These are phyloP conservation scores for Drosophila neocordata DNA, from an alignment of 1,140 invertebrate species.

Conservation along the genomic window DNA sequence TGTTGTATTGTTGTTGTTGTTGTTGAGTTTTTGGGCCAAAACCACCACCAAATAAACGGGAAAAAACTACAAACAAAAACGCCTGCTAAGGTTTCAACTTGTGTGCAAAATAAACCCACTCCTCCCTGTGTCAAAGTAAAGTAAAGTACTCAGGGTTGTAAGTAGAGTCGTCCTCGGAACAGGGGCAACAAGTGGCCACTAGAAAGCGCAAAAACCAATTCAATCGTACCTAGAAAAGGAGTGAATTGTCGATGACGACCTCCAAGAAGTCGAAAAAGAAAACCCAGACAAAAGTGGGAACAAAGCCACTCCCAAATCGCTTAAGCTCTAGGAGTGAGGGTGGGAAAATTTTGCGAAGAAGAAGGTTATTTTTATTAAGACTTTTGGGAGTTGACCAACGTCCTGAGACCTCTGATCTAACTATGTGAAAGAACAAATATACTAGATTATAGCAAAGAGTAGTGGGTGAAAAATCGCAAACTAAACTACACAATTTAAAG, in stretches of 20 bases:
- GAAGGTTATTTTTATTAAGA: neutral
- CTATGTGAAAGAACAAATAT: neutral
- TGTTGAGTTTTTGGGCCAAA: constrained; percentile 27
- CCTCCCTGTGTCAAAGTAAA: constrained; percentile 32
- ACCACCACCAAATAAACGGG: constrained; percentile 56
- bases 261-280: neutral
- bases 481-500: too few species aligned
- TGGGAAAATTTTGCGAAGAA: constrained; percentile 17
- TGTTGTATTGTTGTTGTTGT: constrained; percentile 3
- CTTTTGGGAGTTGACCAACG: neutral
- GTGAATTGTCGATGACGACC: constrained; percentile 24
- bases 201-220: constrained; percentile 56
- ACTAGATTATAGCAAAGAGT: neutral
- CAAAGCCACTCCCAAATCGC: constrained; percentile 29
- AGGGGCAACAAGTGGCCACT: constrained; percentile 66
- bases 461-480: neutral
- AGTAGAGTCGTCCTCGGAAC: neutral
- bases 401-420: constrained; percentile 9
- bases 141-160: constrained; percentile 7
- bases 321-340: neutral
- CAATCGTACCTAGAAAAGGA: constrained; percentile 40
- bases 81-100: constrained; percentile 52
- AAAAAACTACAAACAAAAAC: constrained; percentile 54
- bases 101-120: constrained; percentile 52
- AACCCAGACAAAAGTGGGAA: constrained; percentile 20